Conservation (phyloP, 1,140 invertebrate genomes). For the Kradibia gibbosae region DNA sequence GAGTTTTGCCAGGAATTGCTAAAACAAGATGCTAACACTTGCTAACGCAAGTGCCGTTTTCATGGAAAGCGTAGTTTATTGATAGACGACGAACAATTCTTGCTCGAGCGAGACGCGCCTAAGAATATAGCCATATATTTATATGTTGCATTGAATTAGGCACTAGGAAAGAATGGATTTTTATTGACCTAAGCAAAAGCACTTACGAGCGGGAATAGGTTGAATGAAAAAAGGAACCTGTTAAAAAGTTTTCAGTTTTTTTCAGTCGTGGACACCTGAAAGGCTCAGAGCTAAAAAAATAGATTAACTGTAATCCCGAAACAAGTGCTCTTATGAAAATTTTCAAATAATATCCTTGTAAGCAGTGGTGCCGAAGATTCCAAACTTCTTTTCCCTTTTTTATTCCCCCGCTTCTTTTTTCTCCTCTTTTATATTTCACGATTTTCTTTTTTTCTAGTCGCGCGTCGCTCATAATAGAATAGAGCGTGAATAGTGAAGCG, state of each 20-base stretch:
- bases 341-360: constrained; percentile 64
- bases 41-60: constrained; percentile 60
- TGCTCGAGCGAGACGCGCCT: constrained; percentile 37
- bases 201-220: constrained; percentile 54
- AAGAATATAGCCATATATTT: constrained; percentile 53
- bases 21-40: constrained; percentile 51
- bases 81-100: constrained; percentile 58
- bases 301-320: constrained; percentile 33
- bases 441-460: background rate
- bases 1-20: constrained; percentile 42
- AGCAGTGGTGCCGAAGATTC: background rate
- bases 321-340: constrained; percentile 68
- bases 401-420: constrained; percentile 12
- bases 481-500: constrained; percentile 44
- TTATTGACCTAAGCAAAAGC: constrained; percentile 54
- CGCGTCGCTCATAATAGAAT: constrained; percentile 49
- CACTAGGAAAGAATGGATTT: constrained; percentile 60
- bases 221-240: constrained; percentile 59
- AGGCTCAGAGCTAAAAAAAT: background rate
- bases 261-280: constrained; percentile 50
- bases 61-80: constrained; percentile 61
- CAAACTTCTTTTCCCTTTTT: constrained; percentile 42
- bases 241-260: too few species aligned
- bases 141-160: constrained; percentile 61
- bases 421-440: background rate